phyloP scores from a whole-genome alignment of 2,113 vertebrate genomes.

The Protobothrops flavoviridis region DNA sequence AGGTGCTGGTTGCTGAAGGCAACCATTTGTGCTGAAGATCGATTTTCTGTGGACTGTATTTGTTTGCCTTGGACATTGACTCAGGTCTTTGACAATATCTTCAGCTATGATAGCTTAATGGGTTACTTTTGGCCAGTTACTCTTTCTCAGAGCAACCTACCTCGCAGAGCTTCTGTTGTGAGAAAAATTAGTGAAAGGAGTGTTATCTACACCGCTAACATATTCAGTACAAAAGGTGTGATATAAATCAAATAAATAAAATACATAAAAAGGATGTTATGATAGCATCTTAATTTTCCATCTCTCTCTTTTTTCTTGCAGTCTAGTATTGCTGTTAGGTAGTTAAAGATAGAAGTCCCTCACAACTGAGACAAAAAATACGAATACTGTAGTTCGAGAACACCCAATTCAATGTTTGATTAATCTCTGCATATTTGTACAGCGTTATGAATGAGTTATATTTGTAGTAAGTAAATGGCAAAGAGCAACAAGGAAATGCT shows the following conservation, averaged over 20 bases:
- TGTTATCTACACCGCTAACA: neutral
- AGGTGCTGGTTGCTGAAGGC: no score
- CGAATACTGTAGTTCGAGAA: neutral
- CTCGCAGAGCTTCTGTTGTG: neutral
- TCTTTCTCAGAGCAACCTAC: neutral
- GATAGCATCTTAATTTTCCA: neutral
- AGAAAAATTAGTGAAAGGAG: neutral
- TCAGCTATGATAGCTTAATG: neutral
- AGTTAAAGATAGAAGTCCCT: neutral
- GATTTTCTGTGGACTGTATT: no score
- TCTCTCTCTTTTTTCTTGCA: neutral
- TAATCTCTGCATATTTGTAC: neutral
- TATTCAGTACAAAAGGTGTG: neutral
- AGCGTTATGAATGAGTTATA: neutral
- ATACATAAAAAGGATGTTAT: neutral
- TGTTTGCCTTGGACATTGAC: no score
- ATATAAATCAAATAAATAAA: neutral
- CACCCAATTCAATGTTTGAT: neutral
- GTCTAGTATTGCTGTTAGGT: neutral
- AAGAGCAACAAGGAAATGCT: neutral
- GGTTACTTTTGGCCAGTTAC: neutral
- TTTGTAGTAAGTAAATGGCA: neutral
- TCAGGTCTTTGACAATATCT: neutral
- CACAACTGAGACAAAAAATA: neutral
- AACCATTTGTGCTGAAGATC: no score